These are phyloP conservation scores for Ailurus styani DNA, from an alignment of 2,113 vertebrate species.

Conservation along the genomic window DNA sequence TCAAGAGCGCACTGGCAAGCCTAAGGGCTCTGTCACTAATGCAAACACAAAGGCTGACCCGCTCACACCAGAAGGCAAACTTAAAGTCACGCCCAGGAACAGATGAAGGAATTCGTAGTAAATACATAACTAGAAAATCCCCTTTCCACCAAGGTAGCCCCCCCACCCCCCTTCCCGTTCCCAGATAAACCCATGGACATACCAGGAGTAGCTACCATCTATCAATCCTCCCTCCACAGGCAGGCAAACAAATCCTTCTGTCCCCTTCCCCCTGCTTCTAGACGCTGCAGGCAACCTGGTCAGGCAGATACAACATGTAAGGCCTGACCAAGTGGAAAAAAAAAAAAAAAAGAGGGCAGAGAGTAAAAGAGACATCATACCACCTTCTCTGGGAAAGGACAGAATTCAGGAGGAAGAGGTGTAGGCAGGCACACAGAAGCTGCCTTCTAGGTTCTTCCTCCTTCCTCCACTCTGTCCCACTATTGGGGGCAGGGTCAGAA, in stretches of 20 bases:
- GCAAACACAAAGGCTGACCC: neutral
- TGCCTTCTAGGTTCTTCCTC: slow-evolving; percentile 5
- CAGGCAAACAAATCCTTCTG: neutral
- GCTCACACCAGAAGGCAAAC: neutral
- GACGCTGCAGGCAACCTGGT: neutral
- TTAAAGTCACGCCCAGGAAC: neutral
- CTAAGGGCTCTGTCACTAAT: neutral
- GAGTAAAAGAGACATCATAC: neutral
- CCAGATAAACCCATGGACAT: neutral
- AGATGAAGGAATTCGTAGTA: neutral
- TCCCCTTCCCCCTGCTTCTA: neutral
- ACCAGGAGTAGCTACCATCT: neutral
- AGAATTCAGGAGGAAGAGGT: neutral
- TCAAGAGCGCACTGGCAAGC: neutral
- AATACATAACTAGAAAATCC: neutral
- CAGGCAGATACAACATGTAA: neutral
- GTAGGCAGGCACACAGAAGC: neutral
- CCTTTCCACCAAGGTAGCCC: neutral
- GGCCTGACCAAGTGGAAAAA: neutral
- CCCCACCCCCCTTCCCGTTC: neutral
- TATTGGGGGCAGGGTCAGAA: neutral
- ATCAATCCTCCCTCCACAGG: neutral
- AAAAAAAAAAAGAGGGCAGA: neutral
- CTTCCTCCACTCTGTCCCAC: neutral
- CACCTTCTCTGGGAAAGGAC: neutral